Conservation (phyloP, 2,797 vertebrate species). For the Premnoplex brunnescens region DNA sequence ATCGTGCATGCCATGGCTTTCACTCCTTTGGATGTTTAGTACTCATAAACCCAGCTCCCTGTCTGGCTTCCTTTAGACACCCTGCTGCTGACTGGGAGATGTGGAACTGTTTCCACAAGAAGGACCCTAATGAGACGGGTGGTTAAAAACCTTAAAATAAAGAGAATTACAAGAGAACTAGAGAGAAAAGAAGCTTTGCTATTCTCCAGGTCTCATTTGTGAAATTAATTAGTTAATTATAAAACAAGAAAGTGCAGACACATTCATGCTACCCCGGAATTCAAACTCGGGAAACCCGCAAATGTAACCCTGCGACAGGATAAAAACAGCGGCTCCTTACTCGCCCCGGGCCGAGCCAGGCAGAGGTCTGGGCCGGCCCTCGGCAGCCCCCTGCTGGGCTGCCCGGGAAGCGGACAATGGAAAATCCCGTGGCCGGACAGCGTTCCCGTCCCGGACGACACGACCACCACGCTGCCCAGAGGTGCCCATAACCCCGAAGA, state of each 20-base stretch:
- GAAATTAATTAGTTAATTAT: not conserved
- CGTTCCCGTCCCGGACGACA: accelerated
- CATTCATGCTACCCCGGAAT: not conserved
- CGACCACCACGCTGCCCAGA: accelerated
- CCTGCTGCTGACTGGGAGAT: not conserved
- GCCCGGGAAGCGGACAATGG: accelerated
- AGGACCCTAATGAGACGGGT: not conserved
- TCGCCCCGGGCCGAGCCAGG: not conserved
- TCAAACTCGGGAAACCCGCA: not conserved
- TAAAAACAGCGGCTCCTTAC: not conserved
- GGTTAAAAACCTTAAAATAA: not conserved
- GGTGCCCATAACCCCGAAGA: accelerated
- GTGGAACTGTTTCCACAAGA: not conserved
- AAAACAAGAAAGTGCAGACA: not conserved
- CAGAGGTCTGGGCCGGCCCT: not conserved
- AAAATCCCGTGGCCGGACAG: not conserved
- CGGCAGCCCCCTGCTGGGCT: not conserved
- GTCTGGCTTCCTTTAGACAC: not conserved
- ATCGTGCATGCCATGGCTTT: not conserved
- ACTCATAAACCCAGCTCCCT: not conserved
- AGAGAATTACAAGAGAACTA: not conserved
- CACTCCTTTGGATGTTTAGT: not conserved
- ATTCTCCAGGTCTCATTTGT: not conserved
- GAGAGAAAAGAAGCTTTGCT: not conserved
- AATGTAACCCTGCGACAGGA: accelerated